Base-by-base conservation (phyloP, 2,113 vertebrate species). In the Otocyon megalotis region DNA sequence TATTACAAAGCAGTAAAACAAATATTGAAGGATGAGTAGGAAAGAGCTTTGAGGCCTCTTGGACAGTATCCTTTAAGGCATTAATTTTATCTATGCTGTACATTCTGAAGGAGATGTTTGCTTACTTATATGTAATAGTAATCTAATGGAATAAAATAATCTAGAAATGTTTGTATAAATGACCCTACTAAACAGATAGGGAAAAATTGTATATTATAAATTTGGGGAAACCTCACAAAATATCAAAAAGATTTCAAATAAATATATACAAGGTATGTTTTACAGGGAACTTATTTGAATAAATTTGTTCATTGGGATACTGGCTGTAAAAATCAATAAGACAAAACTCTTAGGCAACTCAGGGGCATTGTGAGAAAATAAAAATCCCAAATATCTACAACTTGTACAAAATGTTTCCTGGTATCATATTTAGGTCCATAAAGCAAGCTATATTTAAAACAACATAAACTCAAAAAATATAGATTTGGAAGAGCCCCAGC, bases 201-300 rank as follows among this genome's bases (percentile, higher is more conserved):
- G 28, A 95, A 5, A 6, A 74, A 62, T 76, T 74, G 62, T 20
- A n/a, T 9, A 56, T n/a, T 80, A 48, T 85, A 62, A 88, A n/a
- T 48, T 56, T 84, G 5, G 71, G n/a, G 2, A 8, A 83, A 62
- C 37, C 30, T 60, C 9, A 24, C 77, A 19, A 90, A 88, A 93
- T 19, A n/a, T 79, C 93, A 56, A 54, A 87, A 90, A 90, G 22
- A 3, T 90, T 90, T 94, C 60, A 83, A 83, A 95, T 88, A 95
- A 89, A 67, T 60, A 65, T 74, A 82, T 65, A n/a, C 3, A 56
- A 87, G 5, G 32, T 67, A 48, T 26, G 12, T 69, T 89, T 62
- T 56, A 76, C 11, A 90, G 13, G 65, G 13, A 2, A 76, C 5
- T 65, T 50, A 96, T 65, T 94, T 79, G 74, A 90, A 86, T n/a